Percentiles rank a stretch among this genome's conserved stretches.
Conservation (phyloP, 1,140 invertebrate species). For the Heterodera carotae region DNA sequence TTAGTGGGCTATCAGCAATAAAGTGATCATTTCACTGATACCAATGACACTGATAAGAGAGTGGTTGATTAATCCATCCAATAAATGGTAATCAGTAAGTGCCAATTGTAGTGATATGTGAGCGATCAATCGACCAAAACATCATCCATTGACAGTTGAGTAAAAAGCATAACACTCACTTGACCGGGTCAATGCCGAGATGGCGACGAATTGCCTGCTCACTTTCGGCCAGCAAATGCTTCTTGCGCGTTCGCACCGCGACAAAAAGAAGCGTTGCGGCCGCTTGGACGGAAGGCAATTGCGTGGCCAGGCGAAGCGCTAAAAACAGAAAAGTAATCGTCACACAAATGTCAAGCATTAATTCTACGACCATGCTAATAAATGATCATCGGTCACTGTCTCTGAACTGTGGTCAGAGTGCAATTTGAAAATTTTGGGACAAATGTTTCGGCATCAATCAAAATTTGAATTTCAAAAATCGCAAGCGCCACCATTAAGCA, state of each 20-base stretch:
- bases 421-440: not conserved
- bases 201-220: constrained; percentile 20
- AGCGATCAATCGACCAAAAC: not conserved
- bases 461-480: not conserved
- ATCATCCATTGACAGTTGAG: too few species aligned
- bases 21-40: too few species aligned
- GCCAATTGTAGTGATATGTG: not conserved
- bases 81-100: not conserved
- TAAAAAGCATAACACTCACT: too few species aligned
- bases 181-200: constrained; percentile 12
- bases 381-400: too few species aligned
- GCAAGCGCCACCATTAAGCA: not conserved
- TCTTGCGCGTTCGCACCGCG: constrained; percentile 10
- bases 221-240: constrained; percentile 19
- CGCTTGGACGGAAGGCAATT: constrained; percentile 26
- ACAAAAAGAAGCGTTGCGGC: constrained; percentile 23
- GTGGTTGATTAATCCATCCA: not conserved
- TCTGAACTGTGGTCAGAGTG: too few species aligned
- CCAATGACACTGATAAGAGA: too few species aligned
- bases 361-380: too few species aligned
- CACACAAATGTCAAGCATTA: too few species aligned
- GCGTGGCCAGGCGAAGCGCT: constrained; percentile 20
- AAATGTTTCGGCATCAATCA: not conserved
- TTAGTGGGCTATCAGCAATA: too few species aligned
- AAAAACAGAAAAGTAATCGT: not conserved